Conservation (phyloP, 2,113 vertebrate species). For the Oncorhynchus keta region DNA sequence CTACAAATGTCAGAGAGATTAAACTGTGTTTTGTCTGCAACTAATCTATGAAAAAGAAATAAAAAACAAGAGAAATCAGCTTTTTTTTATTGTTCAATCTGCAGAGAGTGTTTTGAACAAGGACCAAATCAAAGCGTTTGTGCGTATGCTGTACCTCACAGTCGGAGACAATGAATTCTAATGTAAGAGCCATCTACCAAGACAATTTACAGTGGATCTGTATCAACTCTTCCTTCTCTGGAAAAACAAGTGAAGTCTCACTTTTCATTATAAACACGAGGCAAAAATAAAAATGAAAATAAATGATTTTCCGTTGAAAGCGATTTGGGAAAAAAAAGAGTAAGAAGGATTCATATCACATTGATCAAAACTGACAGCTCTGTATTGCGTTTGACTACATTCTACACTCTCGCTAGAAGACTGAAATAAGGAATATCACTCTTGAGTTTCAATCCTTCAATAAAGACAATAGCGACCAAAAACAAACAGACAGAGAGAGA, state of each 20-base stretch:
- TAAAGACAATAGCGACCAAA: constrained; percentile 47
- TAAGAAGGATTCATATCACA: constrained; percentile 43
- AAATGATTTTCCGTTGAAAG: constrained; percentile 52
- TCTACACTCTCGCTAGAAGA: constrained; percentile 14
- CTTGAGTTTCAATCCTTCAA: constrained; percentile 52
- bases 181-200: constrained; percentile 22
- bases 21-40: too few species aligned
- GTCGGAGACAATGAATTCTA: background rate
- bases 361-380: constrained; percentile 73
- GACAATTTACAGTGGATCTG: constrained; percentile 17
- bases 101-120: too few species aligned
- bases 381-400: constrained; percentile 40
- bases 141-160: background rate
- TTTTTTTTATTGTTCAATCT: too few species aligned
- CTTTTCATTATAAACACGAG: constrained; percentile 18
- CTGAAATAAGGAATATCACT: constrained; percentile 59
- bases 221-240: constrained; percentile 8
- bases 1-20: too few species aligned
- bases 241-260: constrained; percentile 26
- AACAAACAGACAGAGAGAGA: constrained; percentile 54
- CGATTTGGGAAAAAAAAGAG: constrained; percentile 2
- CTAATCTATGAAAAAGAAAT: too few species aligned
- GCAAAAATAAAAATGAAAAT: constrained; percentile 34
- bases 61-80: too few species aligned
- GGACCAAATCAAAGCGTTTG: too few species aligned